Evolutionary conservation across 35 echinoderm and acorn worm species (phyloP), one percentile per base, ranked within the genome.

Genomic region (Apostichopus californicus): DNA sequence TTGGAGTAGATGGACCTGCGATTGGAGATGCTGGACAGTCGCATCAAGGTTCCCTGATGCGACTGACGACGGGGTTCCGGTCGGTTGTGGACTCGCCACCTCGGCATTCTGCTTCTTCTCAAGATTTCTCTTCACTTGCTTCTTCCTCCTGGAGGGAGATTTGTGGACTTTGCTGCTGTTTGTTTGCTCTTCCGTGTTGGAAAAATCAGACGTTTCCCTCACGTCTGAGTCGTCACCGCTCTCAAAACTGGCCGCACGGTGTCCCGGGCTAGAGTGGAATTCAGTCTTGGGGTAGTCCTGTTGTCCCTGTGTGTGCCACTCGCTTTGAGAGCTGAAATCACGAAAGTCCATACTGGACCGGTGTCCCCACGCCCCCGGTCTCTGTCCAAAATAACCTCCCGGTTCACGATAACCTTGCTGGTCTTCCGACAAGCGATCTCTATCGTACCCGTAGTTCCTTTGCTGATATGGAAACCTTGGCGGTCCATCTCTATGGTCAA

Each of bases 1-100:
- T 79, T 91, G 89, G 5, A 91, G 53, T 46, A 20, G 59, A 52
- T 91, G 89, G 28, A 91, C 89, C 53, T 91, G 72, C 17, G 81
- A 85, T 15, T 85, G 81, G 57, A 85, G 81, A 21, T 85, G 81
- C n/a, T 85, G 81, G 21, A 85, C 81, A 5, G 81, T 85, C n/a
- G 81, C 81, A 85, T 85, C 81, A 8, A 85, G 56, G 23, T 59
- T 59, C 57, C 11, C 81, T 0, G 55, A 85, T 12, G 5, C 56
- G 6, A 75, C 71, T 7, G 71, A 75, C 20, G 81, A 85, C 5
- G 81, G 54, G 1, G 81, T 85, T 55, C 81, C 81, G 10, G 81
- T 22, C 12, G 28, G 81, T 17, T 85, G 81, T 85, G 81, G 81
- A 22, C 55, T 85, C 14, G 7, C 55, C 1, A 5, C 23, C 81